Percentiles rank a stretch among this genome's conserved stretches.
These are phyloP conservation scores for Lacerta bilineata DNA, from an alignment of 2,797 vertebrate species.

Conservation along the genomic window DNA sequence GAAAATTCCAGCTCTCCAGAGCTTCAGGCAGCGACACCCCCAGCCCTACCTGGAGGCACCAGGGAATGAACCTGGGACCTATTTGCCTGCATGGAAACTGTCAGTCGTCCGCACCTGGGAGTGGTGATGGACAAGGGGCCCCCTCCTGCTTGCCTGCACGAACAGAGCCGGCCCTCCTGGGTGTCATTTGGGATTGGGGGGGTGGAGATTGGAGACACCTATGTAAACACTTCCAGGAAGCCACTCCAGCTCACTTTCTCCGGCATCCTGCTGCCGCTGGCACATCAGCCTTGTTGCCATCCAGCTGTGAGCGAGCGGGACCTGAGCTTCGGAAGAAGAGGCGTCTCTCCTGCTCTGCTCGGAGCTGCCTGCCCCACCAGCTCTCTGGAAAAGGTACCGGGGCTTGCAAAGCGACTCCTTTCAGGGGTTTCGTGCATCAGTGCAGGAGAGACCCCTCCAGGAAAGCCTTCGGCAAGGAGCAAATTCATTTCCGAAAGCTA, in stretches of 20 bases:
- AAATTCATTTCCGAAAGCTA: not conserved
- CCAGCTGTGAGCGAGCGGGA: not conserved
- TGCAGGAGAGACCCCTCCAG: not conserved
- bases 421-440: fast-evolving
- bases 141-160: not conserved
- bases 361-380: not conserved
- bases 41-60: too few relatives aligned
- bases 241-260: slow-evolving; percentile 13
- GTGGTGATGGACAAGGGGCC: too few relatives aligned
- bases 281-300: fast-evolving
- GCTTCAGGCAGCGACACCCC: too few relatives aligned
- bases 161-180: not conserved
- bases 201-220: slow-evolving; percentile 39
- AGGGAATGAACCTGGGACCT: too few relatives aligned
- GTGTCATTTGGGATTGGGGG: not conserved
- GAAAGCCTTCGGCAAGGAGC: too few relatives aligned
- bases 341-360: not conserved
- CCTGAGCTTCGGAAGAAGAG: not conserved
- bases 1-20: too few relatives aligned
- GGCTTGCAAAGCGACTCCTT: not conserved
- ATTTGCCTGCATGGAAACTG: not conserved
- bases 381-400: slow-evolving; percentile 46
- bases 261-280: not conserved
- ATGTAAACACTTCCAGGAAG: slow-evolving; percentile 63
- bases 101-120: slow-evolving; percentile 8